Base-by-base conservation (phyloP, 2,797 vertebrate genomes). In the Xenentodon cancila region DNA sequence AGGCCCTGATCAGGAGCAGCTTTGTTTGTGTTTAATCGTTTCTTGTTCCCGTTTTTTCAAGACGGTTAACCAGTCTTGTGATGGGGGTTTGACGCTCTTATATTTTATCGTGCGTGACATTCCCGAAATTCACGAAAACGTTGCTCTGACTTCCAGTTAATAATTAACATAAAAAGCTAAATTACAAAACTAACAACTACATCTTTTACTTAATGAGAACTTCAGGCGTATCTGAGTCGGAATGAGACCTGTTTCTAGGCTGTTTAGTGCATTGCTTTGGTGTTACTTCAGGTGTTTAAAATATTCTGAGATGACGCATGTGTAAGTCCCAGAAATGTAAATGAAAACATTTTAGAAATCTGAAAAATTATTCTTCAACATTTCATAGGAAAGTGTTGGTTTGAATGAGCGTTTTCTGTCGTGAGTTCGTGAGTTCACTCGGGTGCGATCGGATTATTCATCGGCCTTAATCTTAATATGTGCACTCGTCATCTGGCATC, bases 401-500 rank as follows among this genome's bases (percentile, higher is more conserved):
- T 69, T 80, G 44, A 65, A 72, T 81, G 68, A 86, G 68, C 15
- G 17, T 65, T 43, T 57, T 70, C 53, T 46, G 8, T 13, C 50
- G 19, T 61, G 53, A 76, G 34, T 83, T 85, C 60, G 77, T 77
- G 77, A n/a, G n/a, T n/a, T n/a, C n/a, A n/a, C 68, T 51, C 64
- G 11, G 19, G 58, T 30, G 45, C 75, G 81, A 87, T 80, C 66
- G 72, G 92, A 92, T 93, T 93, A 92, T 92, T 84, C 79, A 72
- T 85, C 84, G 75, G 73, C 84, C 81, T 93, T 94, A 93, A 94
- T 94, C 92, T 89, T 65, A 27, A 85, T 81, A 79, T 88, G 75
- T 68, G 45, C 60, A 56, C 71, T 74, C 67, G 82, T 90, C 84
- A 84, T 82, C 68, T 50, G 77, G 67, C 48, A 55, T 82, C 68